Conservation (phyloP, 2,113 vertebrate genomes). For the Dromiciops gliroides region DNA sequence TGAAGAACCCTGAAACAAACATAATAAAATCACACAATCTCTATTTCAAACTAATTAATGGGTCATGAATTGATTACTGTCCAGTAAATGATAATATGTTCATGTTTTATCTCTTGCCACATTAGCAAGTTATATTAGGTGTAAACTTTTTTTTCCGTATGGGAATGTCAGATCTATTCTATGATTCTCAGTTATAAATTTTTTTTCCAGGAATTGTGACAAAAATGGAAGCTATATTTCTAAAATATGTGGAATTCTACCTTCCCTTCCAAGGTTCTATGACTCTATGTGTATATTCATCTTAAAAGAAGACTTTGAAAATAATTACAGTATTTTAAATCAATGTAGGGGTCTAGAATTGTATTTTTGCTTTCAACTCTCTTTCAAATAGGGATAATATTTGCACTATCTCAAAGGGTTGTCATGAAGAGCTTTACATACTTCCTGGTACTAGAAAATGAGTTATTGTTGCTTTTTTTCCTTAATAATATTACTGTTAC, state of each 20-base stretch:
- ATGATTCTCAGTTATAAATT: background rate
- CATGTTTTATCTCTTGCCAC: background rate
- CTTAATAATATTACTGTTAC: background rate
- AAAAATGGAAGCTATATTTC: background rate
- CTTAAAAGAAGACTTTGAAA: background rate
- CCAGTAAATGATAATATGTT: background rate
- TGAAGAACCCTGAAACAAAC: background rate
- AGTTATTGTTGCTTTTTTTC: background rate
- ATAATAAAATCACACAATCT: background rate
- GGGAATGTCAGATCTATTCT: background rate
- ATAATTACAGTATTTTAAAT: background rate
- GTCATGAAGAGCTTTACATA: background rate
- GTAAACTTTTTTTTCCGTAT: background rate
- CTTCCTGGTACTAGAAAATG: background rate
- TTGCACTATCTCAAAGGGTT: background rate
- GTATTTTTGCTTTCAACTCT: background rate
- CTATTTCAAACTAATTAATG: background rate
- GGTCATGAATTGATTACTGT: background rate
- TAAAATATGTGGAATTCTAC: background rate
- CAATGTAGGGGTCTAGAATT: background rate
- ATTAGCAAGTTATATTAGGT: background rate
- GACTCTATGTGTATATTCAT: background rate
- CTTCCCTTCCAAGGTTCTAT: background rate
- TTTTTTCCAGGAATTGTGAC: background rate
- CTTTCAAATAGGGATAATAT: background rate